Evolutionary conservation across 2,797 vertebrate species (phyloP).

Genomic region (Diglossa cyanea): DNA sequence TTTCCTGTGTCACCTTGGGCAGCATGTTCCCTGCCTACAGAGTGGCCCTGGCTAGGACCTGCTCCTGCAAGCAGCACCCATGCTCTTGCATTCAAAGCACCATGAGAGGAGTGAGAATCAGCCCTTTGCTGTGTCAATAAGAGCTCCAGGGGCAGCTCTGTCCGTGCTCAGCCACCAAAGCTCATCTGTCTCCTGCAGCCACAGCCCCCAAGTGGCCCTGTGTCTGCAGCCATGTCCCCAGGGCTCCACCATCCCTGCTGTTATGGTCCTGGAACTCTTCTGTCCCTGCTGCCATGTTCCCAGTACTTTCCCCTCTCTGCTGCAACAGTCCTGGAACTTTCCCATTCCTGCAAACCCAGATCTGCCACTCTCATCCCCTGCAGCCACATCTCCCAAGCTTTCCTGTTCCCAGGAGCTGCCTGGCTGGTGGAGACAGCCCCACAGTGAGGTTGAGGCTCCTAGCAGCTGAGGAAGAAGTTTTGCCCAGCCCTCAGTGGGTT

Average conservation of each 20-base stretch:
- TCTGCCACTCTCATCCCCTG: background rate
- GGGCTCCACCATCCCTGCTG: background rate
- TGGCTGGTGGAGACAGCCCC: background rate
- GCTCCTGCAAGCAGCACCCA: fast-evolving
- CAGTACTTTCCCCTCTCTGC: too few species aligned
- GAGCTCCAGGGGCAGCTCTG: background rate
- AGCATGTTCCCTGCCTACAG: background rate
- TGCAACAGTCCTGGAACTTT: background rate
- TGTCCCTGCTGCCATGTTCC: background rate
- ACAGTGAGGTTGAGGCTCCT: background rate
- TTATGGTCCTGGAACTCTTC: background rate
- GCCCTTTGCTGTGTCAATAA: background rate
- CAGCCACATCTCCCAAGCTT: background rate
- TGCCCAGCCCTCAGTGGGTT: background rate
- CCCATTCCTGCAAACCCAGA: background rate
- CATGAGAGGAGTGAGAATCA: fast-evolving
- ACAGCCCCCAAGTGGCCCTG: too few species aligned
- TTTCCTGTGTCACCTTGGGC: fast-evolving
- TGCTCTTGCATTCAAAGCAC: fast-evolving
- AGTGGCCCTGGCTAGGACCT: background rate
- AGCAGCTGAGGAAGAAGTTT: background rate
- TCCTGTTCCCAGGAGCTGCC: background rate
- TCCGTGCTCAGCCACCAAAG: background rate
- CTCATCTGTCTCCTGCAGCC: fast-evolving
- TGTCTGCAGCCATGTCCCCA: too few species aligned